phyloP scores from a whole-genome alignment of 2,113 vertebrate species.

The Lepus europaeus region DNA sequence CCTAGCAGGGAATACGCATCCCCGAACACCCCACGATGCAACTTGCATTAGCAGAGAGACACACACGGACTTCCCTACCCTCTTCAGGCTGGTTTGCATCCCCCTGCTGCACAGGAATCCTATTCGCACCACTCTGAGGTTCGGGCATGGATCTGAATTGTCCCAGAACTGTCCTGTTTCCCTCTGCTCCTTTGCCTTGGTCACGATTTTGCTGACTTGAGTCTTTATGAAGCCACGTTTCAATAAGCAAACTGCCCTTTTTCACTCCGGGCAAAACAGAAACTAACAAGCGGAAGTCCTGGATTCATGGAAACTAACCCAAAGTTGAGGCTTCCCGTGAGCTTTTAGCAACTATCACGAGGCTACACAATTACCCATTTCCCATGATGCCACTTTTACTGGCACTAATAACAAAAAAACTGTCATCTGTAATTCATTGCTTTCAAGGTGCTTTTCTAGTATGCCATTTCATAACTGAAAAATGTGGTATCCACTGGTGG shows the following conservation, averaged over 20 bases:
- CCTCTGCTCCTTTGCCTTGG: no score
- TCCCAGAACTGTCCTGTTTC: neutral
- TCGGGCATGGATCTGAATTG: neutral
- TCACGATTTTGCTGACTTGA: neutral
- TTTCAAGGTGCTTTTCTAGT: neutral
- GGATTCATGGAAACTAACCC: neutral
- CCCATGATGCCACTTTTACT: neutral
- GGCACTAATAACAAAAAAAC: neutral
- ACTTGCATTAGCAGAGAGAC: neutral
- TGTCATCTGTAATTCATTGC: neutral
- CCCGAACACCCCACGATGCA: neutral
- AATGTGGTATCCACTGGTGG: no score
- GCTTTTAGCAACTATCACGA: no score
- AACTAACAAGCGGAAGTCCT: neutral
- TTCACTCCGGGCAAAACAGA: neutral
- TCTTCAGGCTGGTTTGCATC: neutral
- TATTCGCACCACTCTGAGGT: neutral
- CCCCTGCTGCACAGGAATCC: neutral
- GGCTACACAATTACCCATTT: neutral
- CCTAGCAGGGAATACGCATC: neutral
- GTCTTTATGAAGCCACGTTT: neutral
- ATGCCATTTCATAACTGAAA: no score
- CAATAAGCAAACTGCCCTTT: neutral
- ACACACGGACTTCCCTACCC: neutral
- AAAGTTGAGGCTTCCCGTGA: neutral